These are phyloP conservation scores for Dicrurus megarhynchus DNA, from an alignment of 2,113 vertebrate genomes.

Conservation along the genomic window DNA sequence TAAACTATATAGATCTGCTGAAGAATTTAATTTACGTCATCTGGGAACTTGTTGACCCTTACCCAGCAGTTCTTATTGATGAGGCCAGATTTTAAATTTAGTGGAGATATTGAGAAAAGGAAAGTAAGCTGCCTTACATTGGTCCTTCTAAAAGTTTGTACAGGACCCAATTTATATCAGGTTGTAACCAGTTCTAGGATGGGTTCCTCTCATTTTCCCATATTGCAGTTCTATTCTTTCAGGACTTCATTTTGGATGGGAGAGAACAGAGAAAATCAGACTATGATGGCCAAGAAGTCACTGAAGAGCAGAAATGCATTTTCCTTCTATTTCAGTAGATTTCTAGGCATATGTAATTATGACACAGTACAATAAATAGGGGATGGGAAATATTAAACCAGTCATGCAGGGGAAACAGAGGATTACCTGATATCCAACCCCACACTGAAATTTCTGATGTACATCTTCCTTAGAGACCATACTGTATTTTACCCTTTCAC, in stretches of 20 bases:
- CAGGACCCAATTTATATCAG: neutral
- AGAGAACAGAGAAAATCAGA: neutral
- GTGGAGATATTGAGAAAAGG: neutral
- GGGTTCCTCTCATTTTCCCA: neutral
- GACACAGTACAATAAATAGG: neutral
- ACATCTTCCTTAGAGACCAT: neutral
- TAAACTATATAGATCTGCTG: neutral
- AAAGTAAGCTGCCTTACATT: neutral
- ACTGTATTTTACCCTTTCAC: neutral
- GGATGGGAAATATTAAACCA: neutral
- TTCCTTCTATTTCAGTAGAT: neutral
- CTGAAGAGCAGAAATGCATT: neutral
- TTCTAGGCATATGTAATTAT: neutral
- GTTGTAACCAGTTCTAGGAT: neutral
- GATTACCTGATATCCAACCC: neutral
- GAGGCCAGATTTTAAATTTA: neutral
- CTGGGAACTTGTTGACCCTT: neutral
- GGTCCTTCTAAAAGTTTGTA: neutral
- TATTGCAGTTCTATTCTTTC: neutral
- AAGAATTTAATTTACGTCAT: neutral
- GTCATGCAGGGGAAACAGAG: neutral
- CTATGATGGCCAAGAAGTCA: neutral
- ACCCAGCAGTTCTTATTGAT: neutral
- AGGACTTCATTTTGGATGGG: neutral
- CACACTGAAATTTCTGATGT: neutral